phyloP scores from a whole-genome alignment of 1,140 invertebrate species.

The Ostrea denselamellosa region DNA sequence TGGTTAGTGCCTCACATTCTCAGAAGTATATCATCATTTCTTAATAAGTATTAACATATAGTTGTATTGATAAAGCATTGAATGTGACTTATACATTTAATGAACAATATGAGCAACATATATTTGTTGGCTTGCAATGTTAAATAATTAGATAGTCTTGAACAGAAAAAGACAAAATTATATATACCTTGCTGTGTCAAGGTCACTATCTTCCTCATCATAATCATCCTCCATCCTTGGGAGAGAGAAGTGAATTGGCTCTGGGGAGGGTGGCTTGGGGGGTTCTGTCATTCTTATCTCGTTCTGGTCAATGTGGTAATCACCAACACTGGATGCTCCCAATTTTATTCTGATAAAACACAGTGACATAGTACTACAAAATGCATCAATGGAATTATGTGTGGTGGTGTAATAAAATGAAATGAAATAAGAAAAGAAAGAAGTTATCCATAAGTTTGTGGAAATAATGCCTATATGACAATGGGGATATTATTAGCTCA shows the following conservation, averaged over 20 bases:
- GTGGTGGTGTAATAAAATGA: too few species aligned
- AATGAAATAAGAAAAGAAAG: too few species aligned
- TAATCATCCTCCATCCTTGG: constrained; percentile 63
- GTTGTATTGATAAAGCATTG: background rate
- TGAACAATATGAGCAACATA: background rate
- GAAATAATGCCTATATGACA: too few species aligned
- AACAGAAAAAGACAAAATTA: background rate
- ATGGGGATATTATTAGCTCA: too few species aligned
- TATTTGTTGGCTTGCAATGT: too few species aligned
- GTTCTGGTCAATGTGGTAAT: background rate
- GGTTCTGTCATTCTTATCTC: constrained; percentile 14
- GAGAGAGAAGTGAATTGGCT: constrained; percentile 56
- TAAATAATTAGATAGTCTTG: too few species aligned
- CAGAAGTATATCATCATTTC: background rate
- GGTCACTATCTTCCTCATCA: constrained; percentile 59
- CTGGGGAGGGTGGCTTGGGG: constrained; percentile 47
- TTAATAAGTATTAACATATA: background rate
- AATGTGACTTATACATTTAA: background rate
- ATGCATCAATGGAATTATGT: background rate
- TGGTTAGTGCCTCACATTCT: background rate
- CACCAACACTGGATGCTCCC: background rate
- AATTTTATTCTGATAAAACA: background rate
- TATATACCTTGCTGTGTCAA: constrained; percentile 64
- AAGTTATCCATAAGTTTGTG: too few species aligned
- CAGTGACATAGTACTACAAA: background rate